These are phyloP conservation scores for Nixonia krombeini DNA, from an alignment of 1,140 invertebrate species.

Conservation along the genomic window DNA sequence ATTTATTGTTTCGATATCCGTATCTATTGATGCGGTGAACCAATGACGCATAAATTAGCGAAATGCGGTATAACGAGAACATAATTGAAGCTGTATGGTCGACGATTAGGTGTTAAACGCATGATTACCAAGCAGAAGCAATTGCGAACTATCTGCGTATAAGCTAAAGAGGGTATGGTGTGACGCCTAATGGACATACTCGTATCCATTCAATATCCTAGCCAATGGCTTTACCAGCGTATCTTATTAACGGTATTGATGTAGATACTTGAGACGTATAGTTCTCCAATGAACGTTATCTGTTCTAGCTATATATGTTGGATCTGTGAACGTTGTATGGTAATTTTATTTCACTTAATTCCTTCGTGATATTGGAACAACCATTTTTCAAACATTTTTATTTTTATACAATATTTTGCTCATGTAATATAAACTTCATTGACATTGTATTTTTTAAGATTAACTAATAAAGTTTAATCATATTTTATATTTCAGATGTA, in stretches of 20 bases:
- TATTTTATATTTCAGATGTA: slow-evolving; percentile 76
- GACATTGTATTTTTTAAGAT: too few species aligned
- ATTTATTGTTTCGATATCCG: too few species aligned
- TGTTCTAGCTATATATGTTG: not conserved
- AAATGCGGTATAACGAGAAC: not conserved
- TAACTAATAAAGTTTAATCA: too few species aligned
- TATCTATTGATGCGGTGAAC: not conserved
- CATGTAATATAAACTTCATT: too few species aligned
- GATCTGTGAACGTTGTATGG: not conserved
- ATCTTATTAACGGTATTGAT: not conserved
- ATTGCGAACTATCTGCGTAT: not conserved
- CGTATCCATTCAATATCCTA: not conserved
- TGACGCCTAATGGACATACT: slow-evolving; percentile 32
- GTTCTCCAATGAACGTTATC: slow-evolving; percentile 46
- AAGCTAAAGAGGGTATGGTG: not conserved
- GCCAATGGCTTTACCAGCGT: not conserved
- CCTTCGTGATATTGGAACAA: too few species aligned
- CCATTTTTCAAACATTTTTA: too few species aligned
- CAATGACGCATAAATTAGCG: not conserved
- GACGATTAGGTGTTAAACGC: slow-evolving; percentile 3
- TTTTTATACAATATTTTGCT: too few species aligned
- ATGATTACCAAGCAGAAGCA: slow-evolving; percentile 5
- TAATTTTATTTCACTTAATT: not conserved
- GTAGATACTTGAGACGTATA: slow-evolving; percentile 24
- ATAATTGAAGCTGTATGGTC: slow-evolving; percentile 1